Evolutionary conservation across 2,797 vertebrate genomes (phyloP), one percentile per base, ranked within the genome.

Genomic region (Microcaecilia unicolor): DNA sequence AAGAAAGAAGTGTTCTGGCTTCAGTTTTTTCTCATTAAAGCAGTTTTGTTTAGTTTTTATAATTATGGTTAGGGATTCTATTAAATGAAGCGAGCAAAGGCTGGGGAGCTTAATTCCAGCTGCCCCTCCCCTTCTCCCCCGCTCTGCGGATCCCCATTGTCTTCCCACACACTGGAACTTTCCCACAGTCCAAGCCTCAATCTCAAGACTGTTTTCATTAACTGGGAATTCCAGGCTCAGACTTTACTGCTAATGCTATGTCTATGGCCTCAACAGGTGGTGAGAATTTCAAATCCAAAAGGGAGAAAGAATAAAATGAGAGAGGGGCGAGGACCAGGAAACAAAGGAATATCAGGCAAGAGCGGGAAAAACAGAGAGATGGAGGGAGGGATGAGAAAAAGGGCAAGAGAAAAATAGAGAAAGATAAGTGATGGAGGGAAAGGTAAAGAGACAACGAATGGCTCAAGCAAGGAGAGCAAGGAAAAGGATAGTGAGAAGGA

Each of bases 141-240:
- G n/a, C n/a, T n/a, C n/a, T n/a, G n/a, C 4, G 10, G 22, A 26
- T 25, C 12, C 14, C 12, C 9, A 6, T 11, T 13, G 2, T 13
- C 27, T 37, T 45, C 49, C 31, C 51, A 31, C 5, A 1, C 3
- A 4, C 33, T 14, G 34, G 19, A 47, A 50, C 41, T 39, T 50
- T 58, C 56, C 54, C 56, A 51, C 51, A 56, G 43, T 10, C 13
- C 3, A 5, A 18, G 15, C 19, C 27, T 30, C 15, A 10, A 21
- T 37, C 34, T 22, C 34, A 33, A 33, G 42, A 25, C 35, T 19
- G 29, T 19, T 37, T 27, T 32, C 18, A 15, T 37, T 28, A 28
- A 18, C 12, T 23, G 20, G 29, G 28, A 36, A 24, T 32, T 15
- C 34, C 23, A 37, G 38, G 29, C 35, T 11, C 24, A 8, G 14